phyloP scores from a whole-genome alignment of 2,113 vertebrate genomes.

The Emydura subglobosa region DNA sequence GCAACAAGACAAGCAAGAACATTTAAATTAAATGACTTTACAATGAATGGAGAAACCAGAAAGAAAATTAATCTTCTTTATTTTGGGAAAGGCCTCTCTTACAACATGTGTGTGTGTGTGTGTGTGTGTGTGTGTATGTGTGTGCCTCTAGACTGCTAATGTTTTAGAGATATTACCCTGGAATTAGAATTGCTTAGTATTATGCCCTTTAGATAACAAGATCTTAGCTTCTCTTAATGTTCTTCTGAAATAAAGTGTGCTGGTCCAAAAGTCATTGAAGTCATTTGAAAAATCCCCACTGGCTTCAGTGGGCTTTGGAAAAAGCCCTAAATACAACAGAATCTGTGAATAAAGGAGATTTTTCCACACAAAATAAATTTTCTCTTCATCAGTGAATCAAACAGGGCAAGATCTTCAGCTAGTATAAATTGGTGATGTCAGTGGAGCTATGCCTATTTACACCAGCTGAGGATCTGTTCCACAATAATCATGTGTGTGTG shows the following conservation, averaged over 20 bases:
- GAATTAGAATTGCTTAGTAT: background rate
- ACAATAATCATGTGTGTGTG: background rate
- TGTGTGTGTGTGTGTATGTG: background rate
- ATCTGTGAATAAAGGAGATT: background rate
- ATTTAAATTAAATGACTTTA: background rate
- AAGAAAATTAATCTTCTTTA: background rate
- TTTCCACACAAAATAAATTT: background rate
- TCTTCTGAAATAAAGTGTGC: background rate
- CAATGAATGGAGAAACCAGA: background rate
- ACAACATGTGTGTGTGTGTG: background rate
- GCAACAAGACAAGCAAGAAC: background rate
- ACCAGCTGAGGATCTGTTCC: constrained; percentile 29
- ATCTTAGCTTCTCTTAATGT: constrained; percentile 18
- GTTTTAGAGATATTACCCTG: constrained; percentile 11
- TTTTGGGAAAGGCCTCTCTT: background rate
- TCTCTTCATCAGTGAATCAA: constrained; percentile 7
- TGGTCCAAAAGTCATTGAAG: background rate
- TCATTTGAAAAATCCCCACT: background rate
- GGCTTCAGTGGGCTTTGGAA: background rate
- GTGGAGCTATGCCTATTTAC: constrained; percentile 11
- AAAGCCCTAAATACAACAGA: background rate
- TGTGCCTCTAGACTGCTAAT: background rate
- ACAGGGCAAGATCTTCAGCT: background rate
- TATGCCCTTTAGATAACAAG: constrained; percentile 6
- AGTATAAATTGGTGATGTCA: background rate